phyloP scores from a whole-genome alignment of 2,113 vertebrate genomes.

The Genyomyrus donnyi region DNA sequence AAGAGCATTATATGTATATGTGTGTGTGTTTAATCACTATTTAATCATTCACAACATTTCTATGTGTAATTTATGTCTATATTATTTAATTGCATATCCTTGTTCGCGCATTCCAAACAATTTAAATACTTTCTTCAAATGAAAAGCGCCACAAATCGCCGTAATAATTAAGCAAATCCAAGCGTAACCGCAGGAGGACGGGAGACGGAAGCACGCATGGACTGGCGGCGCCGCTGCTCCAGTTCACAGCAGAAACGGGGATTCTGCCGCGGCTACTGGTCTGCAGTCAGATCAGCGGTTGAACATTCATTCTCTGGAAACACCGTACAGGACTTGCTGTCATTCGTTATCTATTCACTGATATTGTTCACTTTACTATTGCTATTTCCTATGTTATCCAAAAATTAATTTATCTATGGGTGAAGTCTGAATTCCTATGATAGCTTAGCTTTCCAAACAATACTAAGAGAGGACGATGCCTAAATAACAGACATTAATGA shows the following conservation, averaged over 20 bases:
- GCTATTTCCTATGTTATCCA: background rate
- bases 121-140: background rate
- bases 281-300: background rate
- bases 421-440: background rate
- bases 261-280: background rate
- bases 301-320: background rate
- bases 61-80: background rate
- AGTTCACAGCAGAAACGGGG: background rate
- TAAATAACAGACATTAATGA: background rate
- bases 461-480: background rate
- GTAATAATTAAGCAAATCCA: background rate
- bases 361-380: background rate
- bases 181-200: background rate
- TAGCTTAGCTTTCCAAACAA: background rate
- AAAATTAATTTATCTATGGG: background rate
- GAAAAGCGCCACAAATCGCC: background rate
- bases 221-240: background rate
- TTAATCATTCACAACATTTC: background rate
- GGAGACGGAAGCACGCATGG: constrained; percentile 5
- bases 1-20: background rate
- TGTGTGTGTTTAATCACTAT: background rate
- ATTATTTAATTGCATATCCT: background rate
- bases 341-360: background rate
- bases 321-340: background rate
- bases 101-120: background rate